Base-by-base conservation (phyloP, 2,888 invertebrate genomes). In the Protodeltote pygarga region DNA sequence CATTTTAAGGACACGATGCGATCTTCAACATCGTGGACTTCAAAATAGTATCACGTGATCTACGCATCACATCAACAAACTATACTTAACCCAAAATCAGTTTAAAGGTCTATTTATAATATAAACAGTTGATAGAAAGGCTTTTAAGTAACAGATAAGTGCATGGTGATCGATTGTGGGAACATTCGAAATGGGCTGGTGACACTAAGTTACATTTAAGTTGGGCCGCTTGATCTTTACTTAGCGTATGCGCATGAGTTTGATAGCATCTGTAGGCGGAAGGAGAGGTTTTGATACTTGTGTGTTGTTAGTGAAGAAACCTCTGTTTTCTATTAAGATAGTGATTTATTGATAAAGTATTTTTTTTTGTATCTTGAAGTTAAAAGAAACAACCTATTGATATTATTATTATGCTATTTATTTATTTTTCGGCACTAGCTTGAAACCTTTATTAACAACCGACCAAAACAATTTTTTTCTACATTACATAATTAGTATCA, bases 141-240 rank as follows among this genome's bases (percentile, higher is more conserved):
- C 87, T 89, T 86, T 90, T 90, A 89, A 83, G 79, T 81, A 72
- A 31, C 40, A 82, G 90, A 90, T 91, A 90, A 87, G 78, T 73
- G 52, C 63, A 65, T 75, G 77, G 77, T 92, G 91, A 92, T 92
- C 87, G 91, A 92, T 91, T 83, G 90, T 92, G 91, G 87, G 91
- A 92, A 89, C 75, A 71, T 61, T 52, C 47, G 72, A 75, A 81
- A 76, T 76, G 77, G 72, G 65, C 64, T 69, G 88, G 84, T 85
- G 90, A 90, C 91, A 90, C 87, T 87, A 86, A 88, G 86, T 85
- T 83, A 86, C 84, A 80, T 87, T 87, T 83, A 85, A 78, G 77
- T 84, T 81, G 53, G 46, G 47, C 38, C 59, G 53, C 70, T 69
- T 64, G 87, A 81, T 78, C 83, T 79, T 71, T 81, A 77, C 80